Conservation (phyloP, 2,888 invertebrate species). For the Lepidocyrtinus sp. region DNA sequence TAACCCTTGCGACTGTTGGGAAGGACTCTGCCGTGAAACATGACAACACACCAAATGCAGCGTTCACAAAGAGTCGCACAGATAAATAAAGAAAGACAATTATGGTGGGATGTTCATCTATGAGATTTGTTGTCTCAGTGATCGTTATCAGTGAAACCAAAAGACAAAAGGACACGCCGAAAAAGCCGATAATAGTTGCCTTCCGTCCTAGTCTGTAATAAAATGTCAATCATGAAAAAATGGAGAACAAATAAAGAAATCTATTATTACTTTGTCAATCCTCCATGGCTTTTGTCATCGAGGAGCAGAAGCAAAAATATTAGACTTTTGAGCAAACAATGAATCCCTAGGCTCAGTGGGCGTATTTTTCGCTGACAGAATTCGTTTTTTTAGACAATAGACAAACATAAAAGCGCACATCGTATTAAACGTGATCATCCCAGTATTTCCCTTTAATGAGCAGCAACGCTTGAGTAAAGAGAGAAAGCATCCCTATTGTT, state of each 20-base stretch:
- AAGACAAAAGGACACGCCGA: constrained; percentile 38
- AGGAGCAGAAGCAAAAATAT: not conserved
- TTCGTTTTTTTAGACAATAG: not conserved
- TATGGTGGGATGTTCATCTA: constrained; percentile 36
- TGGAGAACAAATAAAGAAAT: constrained; percentile 30
- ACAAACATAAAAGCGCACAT: not conserved
- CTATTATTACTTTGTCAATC: not conserved
- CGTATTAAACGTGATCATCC: not conserved
- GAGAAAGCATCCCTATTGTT: not conserved
- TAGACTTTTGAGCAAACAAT: not conserved
- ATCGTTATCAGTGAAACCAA: constrained; percentile 41
- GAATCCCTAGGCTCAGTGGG: not conserved
- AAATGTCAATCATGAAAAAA: constrained; percentile 39
- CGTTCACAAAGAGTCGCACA: constrained; percentile 54
- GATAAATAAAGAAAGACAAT: constrained; percentile 46
- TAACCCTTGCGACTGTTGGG: constrained; percentile 55
- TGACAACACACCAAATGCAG: constrained; percentile 59
- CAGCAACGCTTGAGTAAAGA: not conserved
- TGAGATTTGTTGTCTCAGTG: constrained; percentile 45
- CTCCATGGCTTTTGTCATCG: not conserved
- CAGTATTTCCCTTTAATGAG: not conserved
- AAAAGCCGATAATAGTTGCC: constrained; percentile 57
- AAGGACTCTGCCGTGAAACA: constrained; percentile 64
- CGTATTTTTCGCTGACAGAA: not conserved
- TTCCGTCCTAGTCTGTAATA: constrained; percentile 52